A percentile compares a stretch with the other conserved stretches of the same genome.
Evolutionary conservation across 2,888 invertebrate species (phyloP).

Genomic region (Oxycera nigricornis): DNA sequence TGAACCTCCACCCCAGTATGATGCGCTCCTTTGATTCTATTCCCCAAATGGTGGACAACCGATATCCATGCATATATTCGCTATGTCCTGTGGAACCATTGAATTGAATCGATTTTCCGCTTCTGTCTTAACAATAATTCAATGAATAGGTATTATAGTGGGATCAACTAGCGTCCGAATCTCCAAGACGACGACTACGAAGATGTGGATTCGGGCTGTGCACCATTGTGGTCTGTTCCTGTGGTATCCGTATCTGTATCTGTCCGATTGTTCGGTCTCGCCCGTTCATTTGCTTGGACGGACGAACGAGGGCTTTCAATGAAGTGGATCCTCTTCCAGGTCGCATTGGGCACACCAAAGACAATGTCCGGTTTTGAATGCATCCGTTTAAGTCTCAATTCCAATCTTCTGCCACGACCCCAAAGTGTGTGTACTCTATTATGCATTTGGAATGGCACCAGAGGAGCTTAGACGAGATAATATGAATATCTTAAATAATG

Average conservation of each 20-base stretch:
- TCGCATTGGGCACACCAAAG: conserved; percentile 8
- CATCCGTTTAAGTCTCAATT: conserved; percentile 44
- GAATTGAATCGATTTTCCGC: conserved; percentile 14
- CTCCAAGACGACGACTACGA: neutral
- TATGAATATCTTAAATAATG: conserved; percentile 11
- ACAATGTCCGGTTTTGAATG: conserved; percentile 45
- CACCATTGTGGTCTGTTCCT: neutral
- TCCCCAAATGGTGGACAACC: conserved; percentile 4
- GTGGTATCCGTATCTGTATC: neutral
- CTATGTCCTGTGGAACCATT: neutral
- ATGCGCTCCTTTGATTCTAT: neutral
- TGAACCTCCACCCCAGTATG: neutral
- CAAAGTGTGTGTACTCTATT: neutral
- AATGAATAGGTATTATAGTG: conserved; percentile 30
- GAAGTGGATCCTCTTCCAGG: neutral
- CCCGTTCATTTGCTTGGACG: no score
- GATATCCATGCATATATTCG: neutral
- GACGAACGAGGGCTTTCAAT: neutral
- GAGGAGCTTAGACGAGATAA: neutral
- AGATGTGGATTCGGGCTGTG: no score
- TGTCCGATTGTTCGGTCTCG: neutral
- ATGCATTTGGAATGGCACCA: conserved; percentile 4
- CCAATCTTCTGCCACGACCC: conserved; percentile 13
- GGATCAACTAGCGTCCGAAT: conserved; percentile 9
- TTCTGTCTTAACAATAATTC: conserved; percentile 36